Evolutionary conservation across 2,888 invertebrate species (phyloP).

Genomic region (Deilephila elpenor): DNA sequence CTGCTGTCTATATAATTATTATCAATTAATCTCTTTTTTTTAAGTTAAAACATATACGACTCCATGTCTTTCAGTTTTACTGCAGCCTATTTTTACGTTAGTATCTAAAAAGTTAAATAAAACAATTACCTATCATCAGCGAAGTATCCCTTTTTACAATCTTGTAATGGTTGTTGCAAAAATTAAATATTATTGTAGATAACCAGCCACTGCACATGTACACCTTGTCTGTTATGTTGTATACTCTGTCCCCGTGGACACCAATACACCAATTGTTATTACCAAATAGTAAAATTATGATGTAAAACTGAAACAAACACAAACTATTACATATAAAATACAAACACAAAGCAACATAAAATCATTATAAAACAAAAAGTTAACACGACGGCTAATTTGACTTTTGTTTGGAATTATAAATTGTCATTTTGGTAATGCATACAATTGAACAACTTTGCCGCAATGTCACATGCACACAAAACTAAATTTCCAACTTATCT

Average conservation of each 20-base stretch:
- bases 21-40: too few species aligned
- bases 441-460: constrained; percentile 17
- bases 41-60: too few species aligned
- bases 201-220: constrained; percentile 68
- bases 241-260: constrained; percentile 49
- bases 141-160: constrained; percentile 76
- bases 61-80: too few species aligned
- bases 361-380: not conserved
- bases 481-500: constrained; percentile 28
- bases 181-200: constrained; percentile 63
- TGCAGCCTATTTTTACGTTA: too few species aligned
- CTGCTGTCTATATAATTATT: too few species aligned
- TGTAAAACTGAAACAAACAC: constrained; percentile 62
- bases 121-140: constrained; percentile 63
- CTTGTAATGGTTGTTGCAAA: constrained; percentile 70
- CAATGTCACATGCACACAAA: constrained; percentile 22
- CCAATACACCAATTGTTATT: constrained; percentile 39
- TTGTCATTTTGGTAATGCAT: not conserved
- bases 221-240: constrained; percentile 64
- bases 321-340: not conserved
- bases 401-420: constrained; percentile 8
- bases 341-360: not conserved
- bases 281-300: constrained; percentile 55
- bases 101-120: too few species aligned
- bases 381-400: not conserved